Conservation (phyloP, 2,113 vertebrate species). For the Pelusios castaneus region DNA sequence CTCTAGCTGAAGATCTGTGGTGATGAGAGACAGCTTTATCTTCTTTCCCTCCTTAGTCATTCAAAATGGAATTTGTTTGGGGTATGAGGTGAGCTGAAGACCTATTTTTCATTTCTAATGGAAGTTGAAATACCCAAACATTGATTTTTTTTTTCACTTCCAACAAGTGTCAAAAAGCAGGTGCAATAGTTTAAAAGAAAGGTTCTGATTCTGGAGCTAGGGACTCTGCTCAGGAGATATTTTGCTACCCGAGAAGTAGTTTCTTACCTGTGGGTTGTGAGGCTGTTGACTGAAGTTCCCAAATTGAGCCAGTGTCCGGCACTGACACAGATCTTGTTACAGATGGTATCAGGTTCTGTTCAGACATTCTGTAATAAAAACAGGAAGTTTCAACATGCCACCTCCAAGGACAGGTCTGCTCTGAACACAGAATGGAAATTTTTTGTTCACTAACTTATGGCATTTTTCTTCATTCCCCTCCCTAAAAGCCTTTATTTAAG, state of each 20-base stretch:
- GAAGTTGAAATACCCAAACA: not conserved
- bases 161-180: not conserved
- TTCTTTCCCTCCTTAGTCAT: not conserved
- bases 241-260: not conserved
- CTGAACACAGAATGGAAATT: not conserved
- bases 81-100: not conserved
- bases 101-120: not conserved
- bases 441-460: slow-evolving; percentile 21
- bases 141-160: not conserved
- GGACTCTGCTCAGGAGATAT: not conserved
- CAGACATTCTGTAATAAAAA: slow-evolving; percentile 86
- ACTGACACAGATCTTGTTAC: slow-evolving; percentile 93
- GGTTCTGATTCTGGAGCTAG: not conserved
- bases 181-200: not conserved
- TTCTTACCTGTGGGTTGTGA: slow-evolving; percentile 87
- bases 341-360: slow-evolving; percentile 90
- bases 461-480: not conserved
- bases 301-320: slow-evolving; percentile 93
- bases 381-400: slow-evolving; percentile 55
- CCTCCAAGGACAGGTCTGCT: slow-evolving; percentile 12
- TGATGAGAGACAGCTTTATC: not conserved
- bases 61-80: not conserved
- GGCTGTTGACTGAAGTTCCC: slow-evolving; percentile 92
- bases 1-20: not conserved
- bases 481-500: slow-evolving; percentile 35